A percentile compares a stretch with the other conserved stretches of the same genome.
Evolutionary conservation across 2,888 invertebrate species (phyloP).

Genomic region (Chromoteleia sp.): DNA sequence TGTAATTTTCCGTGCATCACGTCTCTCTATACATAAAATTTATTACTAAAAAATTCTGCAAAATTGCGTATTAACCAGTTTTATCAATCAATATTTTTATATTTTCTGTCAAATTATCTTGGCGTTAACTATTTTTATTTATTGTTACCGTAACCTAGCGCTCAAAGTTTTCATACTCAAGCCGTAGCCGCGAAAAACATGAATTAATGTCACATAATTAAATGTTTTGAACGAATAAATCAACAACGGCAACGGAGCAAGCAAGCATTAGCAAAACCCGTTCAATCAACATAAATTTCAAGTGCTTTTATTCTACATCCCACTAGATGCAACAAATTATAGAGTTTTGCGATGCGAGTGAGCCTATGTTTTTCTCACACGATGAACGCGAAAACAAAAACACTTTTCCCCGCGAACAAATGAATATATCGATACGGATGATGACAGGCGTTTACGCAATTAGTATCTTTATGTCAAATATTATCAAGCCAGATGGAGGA

Average conservation of each 20-base stretch:
- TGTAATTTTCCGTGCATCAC: too few relatives aligned
- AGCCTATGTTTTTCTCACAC: slow-evolving; percentile 31
- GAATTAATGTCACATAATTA: slow-evolving; percentile 12
- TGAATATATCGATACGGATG: slow-evolving; percentile 42
- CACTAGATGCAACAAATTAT: slow-evolving; percentile 23
- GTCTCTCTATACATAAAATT: too few relatives aligned
- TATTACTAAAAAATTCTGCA: background rate
- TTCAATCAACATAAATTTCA: slow-evolving; percentile 19
- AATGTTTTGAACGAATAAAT: slow-evolving; percentile 22
- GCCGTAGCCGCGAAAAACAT: background rate
- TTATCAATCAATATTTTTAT: background rate
- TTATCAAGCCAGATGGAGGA: slow-evolving; percentile 54
- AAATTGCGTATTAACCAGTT: background rate
- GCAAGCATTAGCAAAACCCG: slow-evolving; percentile 12
- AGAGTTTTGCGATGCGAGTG: background rate
- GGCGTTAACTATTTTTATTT: background rate
- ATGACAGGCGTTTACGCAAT: slow-evolving; percentile 60
- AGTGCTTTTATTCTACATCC: slow-evolving; percentile 26
- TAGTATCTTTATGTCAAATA: slow-evolving; percentile 56
- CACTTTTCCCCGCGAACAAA: slow-evolving; percentile 30
- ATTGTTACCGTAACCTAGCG: background rate
- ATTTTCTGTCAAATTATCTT: background rate
- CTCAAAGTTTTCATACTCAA: background rate
- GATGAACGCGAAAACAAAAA: slow-evolving; percentile 26
- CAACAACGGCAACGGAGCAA: background rate